phyloP scores from a whole-genome alignment of 2,888 invertebrate species.

The Amphiduros pacificus region DNA sequence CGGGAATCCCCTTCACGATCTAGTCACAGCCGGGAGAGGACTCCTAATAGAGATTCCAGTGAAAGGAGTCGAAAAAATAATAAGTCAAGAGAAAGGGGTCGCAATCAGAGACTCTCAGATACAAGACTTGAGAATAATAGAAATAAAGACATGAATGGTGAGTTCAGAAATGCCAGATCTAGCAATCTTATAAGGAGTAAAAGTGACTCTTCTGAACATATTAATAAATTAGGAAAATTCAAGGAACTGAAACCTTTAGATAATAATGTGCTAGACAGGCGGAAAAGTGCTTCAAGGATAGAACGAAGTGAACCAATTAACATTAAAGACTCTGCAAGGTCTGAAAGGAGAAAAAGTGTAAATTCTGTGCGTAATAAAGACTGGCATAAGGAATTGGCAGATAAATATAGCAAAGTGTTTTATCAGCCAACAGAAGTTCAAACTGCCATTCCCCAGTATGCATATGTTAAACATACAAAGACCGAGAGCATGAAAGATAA shows the following conservation, averaged over 20 bases:
- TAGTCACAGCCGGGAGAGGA: conserved; percentile 8
- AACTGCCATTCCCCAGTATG: conserved; percentile 4
- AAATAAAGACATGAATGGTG: conserved; percentile 3
- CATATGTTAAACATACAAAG: conserved; percentile 6
- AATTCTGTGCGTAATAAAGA: conserved; percentile 19
- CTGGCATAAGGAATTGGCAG: conserved; percentile 29
- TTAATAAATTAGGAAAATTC: conserved; percentile 15
- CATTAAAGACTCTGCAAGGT: neutral
- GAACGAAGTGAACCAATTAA: neutral
- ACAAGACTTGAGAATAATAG: conserved; percentile 14
- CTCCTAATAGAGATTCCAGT: conserved; percentile 3
- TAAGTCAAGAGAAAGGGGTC: conserved; percentile 12
- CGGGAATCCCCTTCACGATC: neutral
- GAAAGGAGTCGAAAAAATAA: conserved; percentile 3
- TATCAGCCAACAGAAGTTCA: neutral
- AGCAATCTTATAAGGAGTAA: conserved; percentile 24
- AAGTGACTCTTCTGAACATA: conserved; percentile 28
- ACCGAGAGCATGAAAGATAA: conserved; percentile 2
- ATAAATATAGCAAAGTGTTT: conserved; percentile 18
- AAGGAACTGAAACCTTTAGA: conserved; percentile 1
- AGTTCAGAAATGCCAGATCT: neutral
- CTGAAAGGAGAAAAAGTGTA: neutral
- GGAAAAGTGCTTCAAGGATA: conserved; percentile 12
- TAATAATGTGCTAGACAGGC: conserved; percentile 2
- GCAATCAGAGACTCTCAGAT: conserved; percentile 22